phyloP scores from a whole-genome alignment of 2,797 vertebrate species.

The Okamejei kenojei region DNA sequence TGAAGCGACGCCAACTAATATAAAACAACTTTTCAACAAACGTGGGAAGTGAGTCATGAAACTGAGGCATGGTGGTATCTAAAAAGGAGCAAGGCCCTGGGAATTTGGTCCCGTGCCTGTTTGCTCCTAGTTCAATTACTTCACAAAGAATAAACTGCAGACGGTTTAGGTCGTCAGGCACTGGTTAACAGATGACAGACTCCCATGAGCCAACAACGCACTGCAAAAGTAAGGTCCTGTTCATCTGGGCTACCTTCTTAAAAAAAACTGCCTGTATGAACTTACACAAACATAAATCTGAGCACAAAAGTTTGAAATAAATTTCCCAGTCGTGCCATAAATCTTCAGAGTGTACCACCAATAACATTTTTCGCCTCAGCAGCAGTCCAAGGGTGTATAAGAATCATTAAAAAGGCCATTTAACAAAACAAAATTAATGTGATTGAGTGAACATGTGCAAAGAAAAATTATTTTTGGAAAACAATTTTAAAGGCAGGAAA shows the following conservation, averaged over 20 bases:
- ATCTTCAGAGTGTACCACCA: not conserved
- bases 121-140: not conserved
- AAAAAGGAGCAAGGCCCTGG: not conserved
- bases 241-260: not conserved
- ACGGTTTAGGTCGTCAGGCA: not conserved
- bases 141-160: conserved; percentile 26
- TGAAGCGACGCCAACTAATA: not conserved
- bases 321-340: not conserved
- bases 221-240: not conserved
- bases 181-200: not conserved
- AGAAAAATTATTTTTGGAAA: too few species aligned
- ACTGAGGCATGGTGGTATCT: not conserved
- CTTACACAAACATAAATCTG: conserved; percentile 5
- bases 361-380: not conserved
- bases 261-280: not conserved
- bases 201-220: not conserved
- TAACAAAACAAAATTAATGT: not conserved
- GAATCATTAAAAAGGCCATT: too few species aligned
- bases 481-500: not conserved
- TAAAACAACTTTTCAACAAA: not conserved
- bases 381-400: not conserved
- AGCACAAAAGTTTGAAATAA: conserved; percentile 18
- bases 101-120: not conserved
- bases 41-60: not conserved
- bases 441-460: too few species aligned